Evolutionary conservation across 2,888 invertebrate species (phyloP), one percentile per base, ranked within the genome.

Genomic region (Drosophila koepferae): DNA sequence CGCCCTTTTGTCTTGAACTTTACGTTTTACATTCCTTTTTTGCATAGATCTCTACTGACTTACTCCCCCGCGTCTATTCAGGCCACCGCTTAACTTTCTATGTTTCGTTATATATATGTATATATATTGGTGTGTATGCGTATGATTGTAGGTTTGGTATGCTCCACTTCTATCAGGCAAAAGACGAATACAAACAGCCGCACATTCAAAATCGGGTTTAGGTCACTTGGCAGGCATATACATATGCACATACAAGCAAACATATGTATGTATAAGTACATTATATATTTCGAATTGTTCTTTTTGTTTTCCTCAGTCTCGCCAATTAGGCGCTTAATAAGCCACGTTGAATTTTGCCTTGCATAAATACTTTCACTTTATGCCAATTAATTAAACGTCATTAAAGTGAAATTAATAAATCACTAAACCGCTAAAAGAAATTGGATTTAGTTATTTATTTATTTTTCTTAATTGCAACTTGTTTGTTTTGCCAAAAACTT

Each of bases 1-100:
- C 90, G 90, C 90, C 90, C 90, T 86, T 86, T 86, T 82, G 88
- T 82, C 80, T 82, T 85, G 48, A 68, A 67, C 64, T 67, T n/a
- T 41, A 41, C 16, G 41, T 7, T 41, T 64, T 77, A 62, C 75
- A 72, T 72, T 77, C 81, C 68, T 73, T 69, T 80, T 73, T 81
- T 69, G 67, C 67, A 70, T 63, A 60, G 68, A 74, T 65, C 53
- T 77, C 48, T 44, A 54, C n/a, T 51, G 28, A 55, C 60, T 40
- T 54, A 63, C 65, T 36, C 64, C 53, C 41, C 8, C 62, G 44
- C 59, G 23, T 40, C n/a, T 51, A 64, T 23, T 20, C 20, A 61
- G 72, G 38, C 44, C 65, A 43, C 38, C 46, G 46, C 62, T 74
- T 69, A 31, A 51, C 40, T 70, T 64, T 58, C 63, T 51, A 58